Percentiles rank a stretch among this genome's conserved stretches.
Conservation (phyloP, 2,888 invertebrate genomes). For the Drosophila aldrichi region DNA sequence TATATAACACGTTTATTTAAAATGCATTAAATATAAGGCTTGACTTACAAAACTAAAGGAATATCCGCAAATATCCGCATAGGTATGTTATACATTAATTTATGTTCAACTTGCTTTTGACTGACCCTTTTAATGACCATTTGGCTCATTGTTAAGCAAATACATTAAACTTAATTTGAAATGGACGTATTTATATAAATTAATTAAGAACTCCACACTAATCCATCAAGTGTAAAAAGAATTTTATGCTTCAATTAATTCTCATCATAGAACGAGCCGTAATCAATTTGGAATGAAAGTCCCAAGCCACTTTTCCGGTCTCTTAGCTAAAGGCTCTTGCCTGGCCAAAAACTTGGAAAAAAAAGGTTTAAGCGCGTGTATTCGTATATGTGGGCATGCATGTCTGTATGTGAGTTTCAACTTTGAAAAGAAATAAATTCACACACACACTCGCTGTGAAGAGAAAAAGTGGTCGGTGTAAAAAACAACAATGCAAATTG, state of each 20-base stretch:
- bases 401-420: slow-evolving; percentile 38
- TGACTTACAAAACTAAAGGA: background rate
- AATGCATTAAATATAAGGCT: no score
- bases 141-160: slow-evolving; percentile 25
- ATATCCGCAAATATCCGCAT: background rate
- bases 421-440: slow-evolving; percentile 61
- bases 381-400: slow-evolving; percentile 5
- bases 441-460: slow-evolving; percentile 24
- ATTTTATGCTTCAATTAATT: slow-evolving; percentile 67
- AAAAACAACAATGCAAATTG: slow-evolving; percentile 65
- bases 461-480: slow-evolving; percentile 17
- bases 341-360: slow-evolving; percentile 20
- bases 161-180: slow-evolving; percentile 49
- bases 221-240: slow-evolving; percentile 58
- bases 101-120: background rate
- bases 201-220: slow-evolving; percentile 49
- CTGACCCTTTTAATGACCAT: slow-evolving; percentile 22
- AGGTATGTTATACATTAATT: background rate
- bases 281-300: slow-evolving; percentile 64
- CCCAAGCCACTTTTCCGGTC: slow-evolving; percentile 28
- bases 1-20: no score
- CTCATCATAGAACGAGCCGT: slow-evolving; percentile 64
- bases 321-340: slow-evolving; percentile 15
- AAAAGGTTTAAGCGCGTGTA: slow-evolving; percentile 36
- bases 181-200: slow-evolving; percentile 57